Evolutionary conservation across 2,888 invertebrate species (phyloP).

Genomic region (Odontomyia ornata): DNA sequence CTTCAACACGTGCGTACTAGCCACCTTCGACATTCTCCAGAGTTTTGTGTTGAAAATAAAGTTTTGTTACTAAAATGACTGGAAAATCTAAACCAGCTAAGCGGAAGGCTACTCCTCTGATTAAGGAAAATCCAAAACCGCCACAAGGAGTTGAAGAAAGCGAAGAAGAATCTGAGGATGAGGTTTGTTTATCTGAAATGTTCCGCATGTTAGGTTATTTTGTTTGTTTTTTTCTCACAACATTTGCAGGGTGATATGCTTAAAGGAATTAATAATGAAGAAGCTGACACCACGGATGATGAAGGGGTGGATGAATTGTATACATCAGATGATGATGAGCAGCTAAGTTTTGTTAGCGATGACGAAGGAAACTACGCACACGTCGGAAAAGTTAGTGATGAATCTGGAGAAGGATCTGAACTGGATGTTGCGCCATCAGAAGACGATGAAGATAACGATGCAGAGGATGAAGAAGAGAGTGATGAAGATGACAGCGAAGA

Average conservation of each 20-base stretch:
- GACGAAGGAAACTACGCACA: slow-evolving; percentile 65
- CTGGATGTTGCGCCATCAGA: slow-evolving; percentile 55
- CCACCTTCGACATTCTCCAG: too few relatives aligned
- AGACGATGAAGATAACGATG: slow-evolving; percentile 56
- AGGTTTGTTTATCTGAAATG: slow-evolving; percentile 41
- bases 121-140: slow-evolving; percentile 47
- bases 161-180: slow-evolving; percentile 37
- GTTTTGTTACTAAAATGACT: slow-evolving; percentile 6
- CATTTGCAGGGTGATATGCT: slow-evolving; percentile 59
- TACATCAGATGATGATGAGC: slow-evolving; percentile 59
- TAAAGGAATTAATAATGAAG: slow-evolving; percentile 58
- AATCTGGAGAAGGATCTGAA: slow-evolving; percentile 40
- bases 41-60: too few relatives aligned
- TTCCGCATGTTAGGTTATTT: not conserved
- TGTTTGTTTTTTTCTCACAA: not conserved
- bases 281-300: slow-evolving; percentile 65
- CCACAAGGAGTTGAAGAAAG: slow-evolving; percentile 20
- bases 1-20: not conserved
- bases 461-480: slow-evolving; percentile 60
- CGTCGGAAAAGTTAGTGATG: slow-evolving; percentile 47
- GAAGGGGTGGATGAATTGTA: slow-evolving; percentile 60
- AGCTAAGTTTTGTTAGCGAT: slow-evolving; percentile 67
- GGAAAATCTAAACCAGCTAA: slow-evolving; percentile 32
- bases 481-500: slow-evolving; percentile 60
- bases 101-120: slow-evolving; percentile 46